Base-by-base conservation (phyloP, 2,113 vertebrate genomes). In the Heterocephalus glaber region DNA sequence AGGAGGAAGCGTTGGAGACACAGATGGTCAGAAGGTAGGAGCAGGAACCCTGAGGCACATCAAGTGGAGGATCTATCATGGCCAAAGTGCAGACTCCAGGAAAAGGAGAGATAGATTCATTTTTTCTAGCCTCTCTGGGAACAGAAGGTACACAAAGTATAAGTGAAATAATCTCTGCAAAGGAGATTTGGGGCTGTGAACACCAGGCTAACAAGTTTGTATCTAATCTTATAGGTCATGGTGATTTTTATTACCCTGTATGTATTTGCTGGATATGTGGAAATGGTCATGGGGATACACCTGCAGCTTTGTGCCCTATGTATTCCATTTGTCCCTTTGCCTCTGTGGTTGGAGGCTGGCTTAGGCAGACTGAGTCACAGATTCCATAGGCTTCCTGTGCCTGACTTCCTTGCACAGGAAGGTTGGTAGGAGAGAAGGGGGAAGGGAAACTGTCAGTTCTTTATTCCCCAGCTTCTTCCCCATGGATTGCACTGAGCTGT, bases 1-100 rank as follows among this genome's bases (percentile, higher is more conserved):
- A 52, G 19, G 54, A 72, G 5, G 5, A 3, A 35, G 20, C 5
- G 19, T 0, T 68, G 65, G 30, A 1, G 3, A 2, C 41, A 35
- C 6, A 66, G 44, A 52, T 12, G 7, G 2, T 65, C n/a, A n/a
- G 33, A 79, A 79, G 28, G 8, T 1, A 12, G 49, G 30, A 54
- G 47, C 24, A 8, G 22, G 52, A 14, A 26, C 47, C 38, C 65
- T 10, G 52, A 77, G 54, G 35, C 7, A 14, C 2, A 4, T 86
- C 4, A 20, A 19, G 44, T 28, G 38, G 86, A n/a, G 38, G 22
- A 12, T 12, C 22, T 52, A 70, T 16, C 35, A 24, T 76, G 38
- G 16, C 9, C 60, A 7, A 66, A 70, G 17, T n/a, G 22, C 38
- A 28, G 28, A 56, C 28, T 33, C 44, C 44, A 49, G n/a, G 30